Percentiles rank a stretch among this genome's conserved stretches.
Conservation (phyloP, 2,113 vertebrate genomes). For the Syngnathus scovelli region DNA sequence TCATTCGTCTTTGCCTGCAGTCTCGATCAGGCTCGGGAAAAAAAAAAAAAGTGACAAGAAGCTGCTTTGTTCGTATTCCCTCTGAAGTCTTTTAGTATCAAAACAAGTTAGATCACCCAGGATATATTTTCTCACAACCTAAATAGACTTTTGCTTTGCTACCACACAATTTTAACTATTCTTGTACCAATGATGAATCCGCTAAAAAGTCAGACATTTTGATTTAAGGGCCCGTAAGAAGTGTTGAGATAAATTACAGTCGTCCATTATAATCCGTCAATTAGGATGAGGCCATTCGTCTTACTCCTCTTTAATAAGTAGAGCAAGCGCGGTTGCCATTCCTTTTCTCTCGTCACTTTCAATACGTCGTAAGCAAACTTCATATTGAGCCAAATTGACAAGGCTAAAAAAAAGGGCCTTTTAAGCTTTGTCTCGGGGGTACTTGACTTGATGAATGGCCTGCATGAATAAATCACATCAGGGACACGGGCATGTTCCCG, state of each 20-base stretch:
- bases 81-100: not conserved
- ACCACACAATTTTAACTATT: not conserved
- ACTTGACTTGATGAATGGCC: not conserved
- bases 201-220: not conserved
- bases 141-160: not conserved
- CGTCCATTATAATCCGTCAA: not conserved
- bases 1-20: not conserved
- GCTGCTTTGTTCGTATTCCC: not conserved
- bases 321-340: not conserved
- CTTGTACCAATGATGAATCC: not conserved
- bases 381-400: not conserved
- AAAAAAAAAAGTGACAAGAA: not conserved
- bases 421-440: not conserved
- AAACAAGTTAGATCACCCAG: not conserved
- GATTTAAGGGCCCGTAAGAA: not conserved
- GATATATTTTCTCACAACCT: not conserved
- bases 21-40: not conserved
- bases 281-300: not conserved
- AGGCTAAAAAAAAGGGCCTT: not conserved
- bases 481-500: not conserved
- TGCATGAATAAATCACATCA: not conserved
- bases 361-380: not conserved
- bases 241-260: not conserved
- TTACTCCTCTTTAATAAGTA: not conserved
- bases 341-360: not conserved